Conservation (phyloP, 2,797 vertebrate genomes). For the Benthosema pterotum region DNA sequence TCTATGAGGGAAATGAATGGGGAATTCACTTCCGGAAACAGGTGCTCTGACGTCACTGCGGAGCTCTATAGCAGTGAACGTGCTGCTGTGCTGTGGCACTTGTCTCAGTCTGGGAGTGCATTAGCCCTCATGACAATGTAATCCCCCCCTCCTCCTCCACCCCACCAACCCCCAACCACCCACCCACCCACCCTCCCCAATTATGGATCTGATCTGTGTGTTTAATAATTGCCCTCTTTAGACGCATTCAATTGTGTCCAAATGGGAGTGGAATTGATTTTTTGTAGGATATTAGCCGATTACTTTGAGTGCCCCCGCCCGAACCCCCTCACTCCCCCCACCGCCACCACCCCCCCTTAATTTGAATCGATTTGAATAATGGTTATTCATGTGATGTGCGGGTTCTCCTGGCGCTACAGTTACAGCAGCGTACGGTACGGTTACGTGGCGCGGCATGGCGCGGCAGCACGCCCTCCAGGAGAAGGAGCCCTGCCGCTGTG, state of each 20-base stretch:
- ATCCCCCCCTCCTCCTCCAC: no score
- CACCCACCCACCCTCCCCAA: constrained; percentile 61
- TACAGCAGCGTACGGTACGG: constrained; percentile 17
- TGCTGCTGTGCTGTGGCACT: constrained; percentile 59
- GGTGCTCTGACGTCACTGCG: no score
- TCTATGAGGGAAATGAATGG: no score
- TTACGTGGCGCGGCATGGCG: no score
- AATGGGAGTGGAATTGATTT: constrained; percentile 84
- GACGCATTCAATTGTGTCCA: constrained; percentile 82
- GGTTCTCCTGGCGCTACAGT: constrained; percentile 64
- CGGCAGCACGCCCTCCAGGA: constrained; percentile 67
- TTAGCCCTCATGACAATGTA: constrained; percentile 78
- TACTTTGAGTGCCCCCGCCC: constrained; percentile 81
- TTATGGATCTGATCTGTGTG: constrained; percentile 85
- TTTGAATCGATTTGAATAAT: constrained; percentile 86
- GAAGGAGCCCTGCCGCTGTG: constrained; percentile 53
- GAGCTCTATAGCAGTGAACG: constrained; percentile 54
- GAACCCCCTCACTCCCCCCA: no score
- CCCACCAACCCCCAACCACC: neutral
- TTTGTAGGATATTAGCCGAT: constrained; percentile 84
- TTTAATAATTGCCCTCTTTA: constrained; percentile 86
- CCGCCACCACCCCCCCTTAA: constrained; percentile 51
- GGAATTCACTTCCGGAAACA: no score
- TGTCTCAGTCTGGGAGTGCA: constrained; percentile 71
- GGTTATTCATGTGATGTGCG: constrained; percentile 83